A percentile compares a stretch with the other conserved stretches of the same genome.
phyloP scores from a whole-genome alignment of 2,888 invertebrate species.

The Anthrax anthrax region DNA sequence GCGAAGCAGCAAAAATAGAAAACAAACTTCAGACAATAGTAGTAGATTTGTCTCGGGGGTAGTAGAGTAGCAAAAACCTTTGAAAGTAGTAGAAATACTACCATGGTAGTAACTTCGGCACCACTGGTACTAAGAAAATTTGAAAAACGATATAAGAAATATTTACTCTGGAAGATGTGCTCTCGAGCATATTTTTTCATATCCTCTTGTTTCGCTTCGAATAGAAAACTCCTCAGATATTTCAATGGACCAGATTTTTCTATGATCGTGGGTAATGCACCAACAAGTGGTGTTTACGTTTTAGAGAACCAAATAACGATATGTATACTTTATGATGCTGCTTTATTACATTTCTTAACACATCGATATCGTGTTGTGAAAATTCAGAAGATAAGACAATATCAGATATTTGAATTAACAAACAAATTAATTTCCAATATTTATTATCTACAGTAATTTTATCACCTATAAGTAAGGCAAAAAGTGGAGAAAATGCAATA shows the following conservation, averaged over 20 bases:
- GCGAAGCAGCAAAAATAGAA: no score
- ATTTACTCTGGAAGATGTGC: conserved; percentile 1
- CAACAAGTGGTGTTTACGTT: conserved; percentile 4
- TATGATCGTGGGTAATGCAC: conserved; percentile 5
- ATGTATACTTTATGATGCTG: neutral
- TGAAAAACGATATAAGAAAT: neutral
- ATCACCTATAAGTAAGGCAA: no score
- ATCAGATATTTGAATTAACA: conserved; percentile 9
- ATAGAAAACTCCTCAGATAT: conserved; percentile 4
- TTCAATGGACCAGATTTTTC: conserved; percentile 4
- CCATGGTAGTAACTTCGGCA: no score
- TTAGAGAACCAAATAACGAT: neutral
- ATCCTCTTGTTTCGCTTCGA: conserved; percentile 2
- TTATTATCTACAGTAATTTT: no score
- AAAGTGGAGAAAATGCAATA: no score
- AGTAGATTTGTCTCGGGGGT: no score
- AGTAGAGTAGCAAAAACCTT: no score
- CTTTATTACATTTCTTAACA: neutral
- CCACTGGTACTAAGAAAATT: no score
- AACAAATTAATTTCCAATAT: conserved; percentile 7
- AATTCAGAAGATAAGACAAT: conserved; percentile 6
- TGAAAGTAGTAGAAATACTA: no score
- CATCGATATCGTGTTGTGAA: neutral
- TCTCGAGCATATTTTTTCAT: conserved; percentile 4
- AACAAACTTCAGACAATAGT: no score